Evolutionary conservation across 1,140 invertebrate species (phyloP), one percentile per base, ranked within the genome.

Genomic region (Fopius arisanus): DNA sequence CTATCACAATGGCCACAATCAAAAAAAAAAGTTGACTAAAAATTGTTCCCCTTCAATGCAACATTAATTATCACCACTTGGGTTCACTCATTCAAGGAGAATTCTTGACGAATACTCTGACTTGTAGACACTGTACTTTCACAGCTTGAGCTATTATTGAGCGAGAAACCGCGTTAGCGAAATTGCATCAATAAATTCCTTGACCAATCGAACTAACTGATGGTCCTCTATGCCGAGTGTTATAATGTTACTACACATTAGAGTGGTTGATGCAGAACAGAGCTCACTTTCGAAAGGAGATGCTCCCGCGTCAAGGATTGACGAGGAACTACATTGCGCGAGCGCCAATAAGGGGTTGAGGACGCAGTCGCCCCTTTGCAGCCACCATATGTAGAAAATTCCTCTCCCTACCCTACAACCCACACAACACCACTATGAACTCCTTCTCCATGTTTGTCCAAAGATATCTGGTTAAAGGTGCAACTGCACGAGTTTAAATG

Each of bases 301-400:
- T 83, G 78, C 81, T 82, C 81, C 80, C 79, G 82, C 82, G 77
- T 84, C 81, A 78, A 83, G 78, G 82, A 82, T 81, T 81, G 79
- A 79, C 79, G 79, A 82, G 80, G 79, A 77, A 85, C 84, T 86
- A 83, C 80, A 84, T 84, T 85, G 84, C 83, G 84, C 83, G 81
- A 84, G 84, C 83, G 83, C 79, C 79, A 75, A 75, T 78, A 66
- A 40, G 67, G 75, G 70, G 70, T 80, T 77, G 73, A 82, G 78
- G 78, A 81, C 84, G 84, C 84, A 85, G 83, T 75, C 81, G 81
- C 84, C 75, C 76, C 80, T 33, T 67, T 73, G 40, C 63, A 74
- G n/a, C 28, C 68, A 67, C 41, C 1, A 51, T 67, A 33, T 62
- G 37, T 16, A 21, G 41, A 70, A 62, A 67, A 74, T 74, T 59